These are phyloP conservation scores for Vanessa tameamea DNA, from an alignment of 1,140 invertebrate species.

Conservation along the genomic window DNA sequence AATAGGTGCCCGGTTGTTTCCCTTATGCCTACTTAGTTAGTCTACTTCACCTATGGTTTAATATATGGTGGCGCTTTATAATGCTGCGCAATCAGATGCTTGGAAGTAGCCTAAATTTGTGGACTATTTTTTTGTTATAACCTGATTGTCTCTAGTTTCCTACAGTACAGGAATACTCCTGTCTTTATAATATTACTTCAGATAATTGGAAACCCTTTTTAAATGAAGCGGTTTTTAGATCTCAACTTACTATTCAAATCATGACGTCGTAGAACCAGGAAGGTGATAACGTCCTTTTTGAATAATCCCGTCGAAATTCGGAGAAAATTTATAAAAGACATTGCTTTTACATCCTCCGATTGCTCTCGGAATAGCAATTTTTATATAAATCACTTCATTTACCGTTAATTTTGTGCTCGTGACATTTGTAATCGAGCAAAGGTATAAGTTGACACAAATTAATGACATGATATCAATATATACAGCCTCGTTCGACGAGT, in stretches of 20 bases:
- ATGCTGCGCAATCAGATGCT: too few species aligned
- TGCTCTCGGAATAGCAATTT: background rate
- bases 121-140: too few species aligned
- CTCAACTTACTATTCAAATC: slow-evolving; percentile 63
- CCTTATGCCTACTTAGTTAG: too few species aligned
- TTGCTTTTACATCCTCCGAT: slow-evolving; percentile 25
- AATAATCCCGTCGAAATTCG: slow-evolving; percentile 60
- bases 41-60: too few species aligned
- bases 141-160: too few species aligned
- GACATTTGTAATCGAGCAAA: background rate
- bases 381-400: slow-evolving; percentile 13
- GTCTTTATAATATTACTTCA: too few species aligned
- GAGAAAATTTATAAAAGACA: slow-evolving; percentile 67
- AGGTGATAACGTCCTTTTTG: slow-evolving; percentile 67
- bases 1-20: too few species aligned
- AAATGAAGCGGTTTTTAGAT: too few species aligned
- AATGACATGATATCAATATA: background rate
- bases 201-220: too few species aligned
- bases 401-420: slow-evolving; percentile 16
- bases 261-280: slow-evolving; percentile 61
- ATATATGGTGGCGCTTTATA: too few species aligned
- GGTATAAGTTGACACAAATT: background rate
- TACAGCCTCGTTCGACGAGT: background rate
- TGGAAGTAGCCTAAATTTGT: too few species aligned
- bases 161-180: too few species aligned